Base-by-base conservation (phyloP, 2,113 vertebrate species). In the Chauna torquata region DNA sequence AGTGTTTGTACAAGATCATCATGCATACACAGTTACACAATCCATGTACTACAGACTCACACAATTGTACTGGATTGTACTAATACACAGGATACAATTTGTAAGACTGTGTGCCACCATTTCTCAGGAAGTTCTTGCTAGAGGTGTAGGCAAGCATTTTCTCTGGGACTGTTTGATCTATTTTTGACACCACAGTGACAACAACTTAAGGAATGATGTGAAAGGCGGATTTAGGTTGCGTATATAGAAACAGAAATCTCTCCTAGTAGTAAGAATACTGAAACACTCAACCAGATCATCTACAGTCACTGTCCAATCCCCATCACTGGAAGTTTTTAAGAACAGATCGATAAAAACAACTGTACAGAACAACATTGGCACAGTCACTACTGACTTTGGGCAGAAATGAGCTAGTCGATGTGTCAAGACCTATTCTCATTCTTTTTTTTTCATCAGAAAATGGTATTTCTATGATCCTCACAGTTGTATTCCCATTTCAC, bases 341-440 rank as follows among this genome's bases (percentile, higher is more conserved):
- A 88, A 65, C 12, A 80, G 36, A 52, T 38, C 64, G 42, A 55
- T 91, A 71, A 79, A 90, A 91, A 16, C 28, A 82, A 30, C 38
- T 2, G 2, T 55, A 79, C 32, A 76, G 82, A 55, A 64, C 36
- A 92, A 54, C 15, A 40, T 0, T 80, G 71, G 20, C 50, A 90
- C 1, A 8, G 49, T 58, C 2, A 3, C 12, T 88, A 27, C 23
- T 52, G 54, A 44, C 58, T 93, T 70, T 83, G 27, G 27, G 28
- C 45, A 92, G 50, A 94, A 95, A 94, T 66, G 81, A 97, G 45
- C 6, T 52, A 77, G 54, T 77, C 58, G 86, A 55, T 27, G 42
- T 86, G 68, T 88, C 54, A 66, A 78, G 54, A 81, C 3, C 18
- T 64, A 68, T 68, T 87, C n/a, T 10, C 15, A 52, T 44, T 44